A percentile compares a stretch with the other conserved stretches of the same genome.
phyloP scores from a whole-genome alignment of 2,797 vertebrate genomes.

The Protosalanx chinensis region DNA sequence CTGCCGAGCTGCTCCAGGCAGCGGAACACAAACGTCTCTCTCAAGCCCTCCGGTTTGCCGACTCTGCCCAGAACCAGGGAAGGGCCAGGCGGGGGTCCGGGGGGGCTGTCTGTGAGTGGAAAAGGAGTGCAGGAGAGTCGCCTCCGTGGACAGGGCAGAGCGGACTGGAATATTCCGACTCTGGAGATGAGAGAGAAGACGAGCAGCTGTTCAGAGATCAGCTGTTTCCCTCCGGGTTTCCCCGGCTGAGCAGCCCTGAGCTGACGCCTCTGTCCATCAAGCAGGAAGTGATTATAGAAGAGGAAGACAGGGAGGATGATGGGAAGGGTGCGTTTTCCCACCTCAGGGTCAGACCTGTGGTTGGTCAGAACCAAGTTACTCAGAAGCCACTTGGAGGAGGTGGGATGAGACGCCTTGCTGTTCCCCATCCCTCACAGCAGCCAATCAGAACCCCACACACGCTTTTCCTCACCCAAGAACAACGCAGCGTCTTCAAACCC shows the following conservation, averaged over 20 bases:
- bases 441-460: slow-evolving; percentile 51
- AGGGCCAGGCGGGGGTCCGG: slow-evolving; percentile 20
- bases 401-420: slow-evolving; percentile 45
- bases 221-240: slow-evolving; percentile 33
- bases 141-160: slow-evolving; percentile 18
- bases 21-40: slow-evolving; percentile 35
- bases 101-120: slow-evolving; percentile 34
- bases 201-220: slow-evolving; percentile 34
- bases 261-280: slow-evolving; percentile 57
- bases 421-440: slow-evolving; percentile 52
- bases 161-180: slow-evolving; percentile 24
- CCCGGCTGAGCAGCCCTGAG: slow-evolving; percentile 34
- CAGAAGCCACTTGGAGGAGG: slow-evolving; percentile 49
- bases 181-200: slow-evolving; percentile 22
- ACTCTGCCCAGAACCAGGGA: slow-evolving; percentile 35
- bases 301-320: slow-evolving; percentile 37
- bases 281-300: slow-evolving; percentile 61
- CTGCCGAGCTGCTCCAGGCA: slow-evolving; percentile 23
- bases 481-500: slow-evolving; percentile 33
- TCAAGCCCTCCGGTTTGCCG: slow-evolving; percentile 29
- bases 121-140: slow-evolving; percentile 7
- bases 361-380: slow-evolving; percentile 46
- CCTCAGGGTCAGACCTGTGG: slow-evolving; percentile 34
- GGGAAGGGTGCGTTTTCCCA: slow-evolving; percentile 28
- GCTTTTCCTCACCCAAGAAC: slow-evolving; percentile 25